Conservation (phyloP, 2,113 vertebrate species). For the Sinocyclocheilus anophthalmus region DNA sequence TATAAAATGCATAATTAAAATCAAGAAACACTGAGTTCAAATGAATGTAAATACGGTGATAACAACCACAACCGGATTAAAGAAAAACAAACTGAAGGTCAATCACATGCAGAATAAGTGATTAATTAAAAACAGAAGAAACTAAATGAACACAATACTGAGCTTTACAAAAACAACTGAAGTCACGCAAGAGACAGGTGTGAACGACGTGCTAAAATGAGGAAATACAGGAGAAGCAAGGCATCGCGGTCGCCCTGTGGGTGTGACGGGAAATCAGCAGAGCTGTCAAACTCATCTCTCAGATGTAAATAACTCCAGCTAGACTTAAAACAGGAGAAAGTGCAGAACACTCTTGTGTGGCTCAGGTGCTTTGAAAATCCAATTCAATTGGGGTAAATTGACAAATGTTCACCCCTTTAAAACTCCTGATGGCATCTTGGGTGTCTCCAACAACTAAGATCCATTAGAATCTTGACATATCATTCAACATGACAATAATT, state of each 20-base stretch:
- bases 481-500: no score
- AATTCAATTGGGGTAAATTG: not conserved
- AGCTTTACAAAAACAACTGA: not conserved
- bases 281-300: not conserved
- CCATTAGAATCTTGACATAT: no score
- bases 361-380: conserved; percentile 1
- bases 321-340: not conserved
- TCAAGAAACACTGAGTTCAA: not conserved
- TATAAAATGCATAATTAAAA: not conserved
- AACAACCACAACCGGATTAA: not conserved
- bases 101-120: not conserved
- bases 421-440: no score
- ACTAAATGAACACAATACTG: not conserved
- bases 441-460: no score
- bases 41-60: not conserved
- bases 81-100: not conserved
- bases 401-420: no score
- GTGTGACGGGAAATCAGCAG: not conserved
- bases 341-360: not conserved
- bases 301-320: not conserved
- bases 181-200: not conserved
- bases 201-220: not conserved
- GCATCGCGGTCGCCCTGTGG: not conserved
- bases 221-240: not conserved
- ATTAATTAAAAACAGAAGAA: conserved; percentile 1